These are phyloP conservation scores for Limanda limanda DNA, from an alignment of 2,113 vertebrate species.

Conservation along the genomic window DNA sequence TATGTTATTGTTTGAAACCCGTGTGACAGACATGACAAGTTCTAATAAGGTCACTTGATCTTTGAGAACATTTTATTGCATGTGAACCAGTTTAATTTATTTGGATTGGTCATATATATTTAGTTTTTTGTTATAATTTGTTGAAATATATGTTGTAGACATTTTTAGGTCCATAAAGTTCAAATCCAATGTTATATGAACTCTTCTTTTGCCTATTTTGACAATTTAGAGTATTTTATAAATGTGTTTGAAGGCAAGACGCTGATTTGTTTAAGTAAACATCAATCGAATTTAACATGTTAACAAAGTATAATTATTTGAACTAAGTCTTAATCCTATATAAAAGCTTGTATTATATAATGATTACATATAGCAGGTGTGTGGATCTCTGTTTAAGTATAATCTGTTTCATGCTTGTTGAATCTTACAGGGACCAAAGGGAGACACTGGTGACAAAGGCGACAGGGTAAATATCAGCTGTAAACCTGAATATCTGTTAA, in stretches of 20 bases:
- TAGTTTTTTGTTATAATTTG: not conserved
- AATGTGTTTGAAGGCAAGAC: too few species aligned
- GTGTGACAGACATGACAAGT: not conserved
- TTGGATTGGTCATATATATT: too few species aligned
- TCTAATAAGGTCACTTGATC: too few species aligned
- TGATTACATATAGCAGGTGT: not conserved
- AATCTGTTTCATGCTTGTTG: not conserved
- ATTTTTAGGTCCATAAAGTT: not conserved
- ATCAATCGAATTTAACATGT: too few species aligned
- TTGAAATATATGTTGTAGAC: not conserved
- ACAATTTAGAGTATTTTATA: too few species aligned
- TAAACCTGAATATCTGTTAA: not conserved
- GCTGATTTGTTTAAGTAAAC: too few species aligned
- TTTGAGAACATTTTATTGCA: too few species aligned
- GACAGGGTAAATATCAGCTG: conserved; percentile 83
- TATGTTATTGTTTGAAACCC: not conserved
- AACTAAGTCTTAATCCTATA: too few species aligned
- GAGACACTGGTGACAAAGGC: conserved; percentile 85
- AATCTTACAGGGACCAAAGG: conserved; percentile 87
- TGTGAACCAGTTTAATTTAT: too few species aligned
- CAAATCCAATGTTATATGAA: not conserved
- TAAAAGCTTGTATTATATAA: too few species aligned
- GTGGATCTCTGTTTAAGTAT: not conserved
- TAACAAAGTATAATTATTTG: too few species aligned
- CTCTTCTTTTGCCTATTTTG: not conserved